phyloP scores from a whole-genome alignment of 2,113 vertebrate genomes.

The Cervus canadensis region DNA sequence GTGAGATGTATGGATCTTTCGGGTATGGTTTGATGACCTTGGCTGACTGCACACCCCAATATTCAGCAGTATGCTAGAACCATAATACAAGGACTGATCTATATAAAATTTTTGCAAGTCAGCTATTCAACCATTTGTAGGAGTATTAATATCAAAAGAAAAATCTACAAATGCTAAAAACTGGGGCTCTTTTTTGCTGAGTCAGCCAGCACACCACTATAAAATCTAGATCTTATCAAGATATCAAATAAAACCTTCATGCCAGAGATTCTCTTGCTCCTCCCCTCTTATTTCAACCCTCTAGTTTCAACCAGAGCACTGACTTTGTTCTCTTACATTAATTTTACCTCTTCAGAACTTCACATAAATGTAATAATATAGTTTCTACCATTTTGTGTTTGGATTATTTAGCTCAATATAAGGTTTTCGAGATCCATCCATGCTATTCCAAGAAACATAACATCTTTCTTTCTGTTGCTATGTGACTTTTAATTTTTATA shows the following conservation, averaged over 20 bases:
- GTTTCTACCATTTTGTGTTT: neutral
- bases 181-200: neutral
- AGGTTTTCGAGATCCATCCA: neutral
- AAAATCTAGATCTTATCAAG: neutral
- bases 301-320: neutral
- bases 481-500: neutral
- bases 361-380: neutral
- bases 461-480: neutral
- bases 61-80: neutral
- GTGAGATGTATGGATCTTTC: neutral
- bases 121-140: neutral
- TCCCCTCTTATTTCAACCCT: neutral
- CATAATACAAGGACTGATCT: neutral
- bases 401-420: neutral
- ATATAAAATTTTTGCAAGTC: neutral
- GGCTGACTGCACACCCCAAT: neutral
- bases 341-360: neutral
- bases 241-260: neutral
- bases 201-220: neutral
- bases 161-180: neutral
- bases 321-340: neutral
- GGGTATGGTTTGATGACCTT: neutral
- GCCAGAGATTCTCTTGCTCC: neutral
- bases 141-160: neutral
- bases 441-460: neutral